phyloP scores from a whole-genome alignment of 2,888 invertebrate species.

The Hemaris fuciformis region DNA sequence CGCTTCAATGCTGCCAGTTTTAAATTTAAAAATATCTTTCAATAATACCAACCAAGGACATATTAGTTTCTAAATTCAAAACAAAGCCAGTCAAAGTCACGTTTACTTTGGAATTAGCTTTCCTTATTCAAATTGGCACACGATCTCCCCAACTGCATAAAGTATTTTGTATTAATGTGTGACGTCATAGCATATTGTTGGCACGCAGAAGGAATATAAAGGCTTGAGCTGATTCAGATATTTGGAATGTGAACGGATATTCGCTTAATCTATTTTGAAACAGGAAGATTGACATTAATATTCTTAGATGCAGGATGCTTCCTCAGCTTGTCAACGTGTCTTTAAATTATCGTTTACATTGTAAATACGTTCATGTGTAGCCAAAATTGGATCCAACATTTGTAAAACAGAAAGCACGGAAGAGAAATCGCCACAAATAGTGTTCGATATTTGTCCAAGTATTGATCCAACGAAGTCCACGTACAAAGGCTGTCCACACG shows the following conservation, averaged over 20 bases:
- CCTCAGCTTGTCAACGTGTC: background rate
- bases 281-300: background rate
- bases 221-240: background rate
- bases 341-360: background rate
- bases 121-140: background rate
- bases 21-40: background rate
- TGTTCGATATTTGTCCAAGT: background rate
- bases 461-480: background rate
- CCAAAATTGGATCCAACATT: background rate
- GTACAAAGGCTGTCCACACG: slow-evolving; percentile 10
- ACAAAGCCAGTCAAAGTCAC: background rate
- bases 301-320: background rate
- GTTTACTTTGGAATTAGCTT: background rate
- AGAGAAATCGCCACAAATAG: background rate
- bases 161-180: background rate
- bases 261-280: background rate
- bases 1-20: too few species aligned
- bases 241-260: background rate
- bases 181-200: background rate
- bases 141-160: background rate
- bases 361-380: background rate
- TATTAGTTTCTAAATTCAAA: background rate
- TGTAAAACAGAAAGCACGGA: background rate
- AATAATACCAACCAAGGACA: background rate
- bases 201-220: background rate